Base-by-base conservation (phyloP, 92 coral and sea anemone genomes). In the Porites evermanni region DNA sequence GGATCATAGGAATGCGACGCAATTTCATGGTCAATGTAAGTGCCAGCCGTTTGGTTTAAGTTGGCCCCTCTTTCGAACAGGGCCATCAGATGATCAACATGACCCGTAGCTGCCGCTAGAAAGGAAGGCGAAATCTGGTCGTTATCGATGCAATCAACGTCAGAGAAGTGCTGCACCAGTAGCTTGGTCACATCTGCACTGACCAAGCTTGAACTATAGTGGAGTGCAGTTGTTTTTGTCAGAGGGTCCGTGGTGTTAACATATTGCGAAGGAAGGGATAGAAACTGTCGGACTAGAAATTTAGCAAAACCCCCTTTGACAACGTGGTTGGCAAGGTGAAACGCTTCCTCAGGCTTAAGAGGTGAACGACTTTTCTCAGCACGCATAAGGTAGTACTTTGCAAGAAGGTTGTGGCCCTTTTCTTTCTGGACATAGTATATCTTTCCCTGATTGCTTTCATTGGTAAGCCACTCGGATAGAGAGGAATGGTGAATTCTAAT, bases 401-500 rank as follows among this genome's bases (percentile, higher is more conserved):
- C 90, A 69, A 90, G 90, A 18, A 73, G 81, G 50, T 75, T 80
- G 12, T 90, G 93, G 1, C 93, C 93, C 70, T 86, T 90, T 74
- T 80, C 82, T 75, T 86, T 89, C 70, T 89, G 78, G 7, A 90
- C 75, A 50, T 79, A 90, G 60, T 53, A 86, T 5, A 71, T 6
- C 56, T 73, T 81, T 81, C 90, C 90, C 32, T 67, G 78, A 73
- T 86, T 90, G 12, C 29, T 58, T 7, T 85, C 82, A 32, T 87
- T 90, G 10, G 93, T 86, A 2, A 90, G 79, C 93, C 93, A 90
- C 19, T 90, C 90, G 63, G 89, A 69, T 56, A 90, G 63, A 51
- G 93, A 90, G 7, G 83, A 17, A 52, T 90, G 93, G 53, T 90
- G 82, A 59, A 90, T 86, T 58, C 84, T 51, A 32, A 90, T 78